phyloP scores from a whole-genome alignment of 2,888 invertebrate species.

The Fragum whitleyi region DNA sequence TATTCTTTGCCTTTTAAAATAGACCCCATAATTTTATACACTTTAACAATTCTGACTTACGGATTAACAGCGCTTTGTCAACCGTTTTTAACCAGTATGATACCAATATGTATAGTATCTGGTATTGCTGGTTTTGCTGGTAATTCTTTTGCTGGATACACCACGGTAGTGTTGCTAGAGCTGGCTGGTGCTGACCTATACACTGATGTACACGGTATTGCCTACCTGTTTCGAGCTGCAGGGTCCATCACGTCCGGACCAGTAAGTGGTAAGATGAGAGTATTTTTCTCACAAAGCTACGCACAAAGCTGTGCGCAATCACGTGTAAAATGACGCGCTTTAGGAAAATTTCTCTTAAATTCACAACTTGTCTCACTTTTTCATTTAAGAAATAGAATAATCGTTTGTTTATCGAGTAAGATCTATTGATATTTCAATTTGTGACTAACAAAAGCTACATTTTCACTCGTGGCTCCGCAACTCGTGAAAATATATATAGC shows the following conservation, averaged over 20 bases:
- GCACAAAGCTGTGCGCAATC: neutral
- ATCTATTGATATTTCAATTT: too few relatives aligned
- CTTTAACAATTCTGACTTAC: constrained; percentile 32
- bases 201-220: constrained; percentile 49
- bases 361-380: too few relatives aligned
- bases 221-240: constrained; percentile 39
- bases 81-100: neutral
- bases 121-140: constrained; percentile 12
- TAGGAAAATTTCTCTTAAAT: too few relatives aligned
- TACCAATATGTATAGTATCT: constrained; percentile 6
- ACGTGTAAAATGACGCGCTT: too few relatives aligned
- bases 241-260: constrained; percentile 48
- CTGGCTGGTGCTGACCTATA: constrained; percentile 47
- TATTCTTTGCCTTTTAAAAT: constrained; percentile 24
- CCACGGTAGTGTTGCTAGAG: constrained; percentile 34
- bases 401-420: too few relatives aligned
- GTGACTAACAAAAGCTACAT: too few relatives aligned
- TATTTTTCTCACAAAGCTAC: too few relatives aligned
- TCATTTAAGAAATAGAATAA: too few relatives aligned
- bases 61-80: constrained; percentile 17
- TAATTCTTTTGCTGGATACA: constrained; percentile 33
- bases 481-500: too few relatives aligned
- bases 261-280: constrained; percentile 38
- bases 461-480: too few relatives aligned
- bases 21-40: constrained; percentile 39